Percentiles rank a stretch among this genome's conserved stretches.
Evolutionary conservation across 35 echinoderm and acorn worm species (phyloP).

Genomic region (Acanthaster planci): DNA sequence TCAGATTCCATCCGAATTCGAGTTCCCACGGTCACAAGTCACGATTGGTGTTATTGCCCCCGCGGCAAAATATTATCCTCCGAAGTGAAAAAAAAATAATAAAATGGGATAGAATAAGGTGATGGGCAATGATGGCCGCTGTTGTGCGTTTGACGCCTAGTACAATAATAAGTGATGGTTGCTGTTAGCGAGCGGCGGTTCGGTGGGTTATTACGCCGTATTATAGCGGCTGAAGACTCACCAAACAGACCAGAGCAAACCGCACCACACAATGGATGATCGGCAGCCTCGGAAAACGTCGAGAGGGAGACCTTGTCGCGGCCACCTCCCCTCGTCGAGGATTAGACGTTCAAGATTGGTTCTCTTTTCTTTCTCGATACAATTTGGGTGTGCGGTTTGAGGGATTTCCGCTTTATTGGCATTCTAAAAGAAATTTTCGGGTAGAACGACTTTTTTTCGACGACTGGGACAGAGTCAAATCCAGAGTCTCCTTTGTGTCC

Average conservation of each 20-base stretch:
- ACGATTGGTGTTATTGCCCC: slow-evolving; percentile 20
- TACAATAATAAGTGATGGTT: slow-evolving; percentile 32
- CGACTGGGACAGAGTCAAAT: too few species aligned
- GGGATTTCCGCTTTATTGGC: not conserved
- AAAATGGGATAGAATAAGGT: not conserved
- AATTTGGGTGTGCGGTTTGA: not conserved
- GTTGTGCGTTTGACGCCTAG: slow-evolving; percentile 24
- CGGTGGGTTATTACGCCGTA: slow-evolving; percentile 30
- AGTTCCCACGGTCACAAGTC: slow-evolving; percentile 27
- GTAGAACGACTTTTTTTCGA: too few species aligned
- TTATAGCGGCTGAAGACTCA: slow-evolving; percentile 24
- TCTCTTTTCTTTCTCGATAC: slow-evolving; percentile 4
- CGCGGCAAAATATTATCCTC: slow-evolving; percentile 23
- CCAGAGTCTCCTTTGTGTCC: too few species aligned
- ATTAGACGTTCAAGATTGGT: not conserved
- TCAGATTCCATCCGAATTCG: not conserved
- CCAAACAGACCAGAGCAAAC: slow-evolving; percentile 18
- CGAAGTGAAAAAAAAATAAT: slow-evolving; percentile 23
- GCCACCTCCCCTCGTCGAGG: not conserved
- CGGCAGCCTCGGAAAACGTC: not conserved
- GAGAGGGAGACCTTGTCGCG: not conserved
- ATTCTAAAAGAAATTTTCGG: not conserved
- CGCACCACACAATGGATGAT: slow-evolving; percentile 29
- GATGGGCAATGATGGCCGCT: slow-evolving; percentile 4
- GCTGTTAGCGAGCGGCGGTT: slow-evolving; percentile 25